phyloP scores from a whole-genome alignment of 2,113 vertebrate genomes.

The Coptodon rendalli region DNA sequence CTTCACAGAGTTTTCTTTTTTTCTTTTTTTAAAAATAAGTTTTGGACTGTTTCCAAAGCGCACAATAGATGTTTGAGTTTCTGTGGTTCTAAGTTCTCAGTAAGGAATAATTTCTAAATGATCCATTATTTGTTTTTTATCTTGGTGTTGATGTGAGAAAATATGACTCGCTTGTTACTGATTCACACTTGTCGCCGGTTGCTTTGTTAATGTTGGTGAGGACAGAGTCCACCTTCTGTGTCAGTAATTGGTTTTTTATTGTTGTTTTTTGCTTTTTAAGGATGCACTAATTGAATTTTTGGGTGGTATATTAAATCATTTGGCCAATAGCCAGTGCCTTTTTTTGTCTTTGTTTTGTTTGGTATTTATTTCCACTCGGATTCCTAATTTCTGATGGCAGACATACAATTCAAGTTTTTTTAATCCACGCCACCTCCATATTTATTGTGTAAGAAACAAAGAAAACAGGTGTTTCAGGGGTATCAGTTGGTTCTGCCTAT shows the following conservation, averaged over 20 bases:
- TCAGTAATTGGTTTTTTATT: background rate
- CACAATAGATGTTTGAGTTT: background rate
- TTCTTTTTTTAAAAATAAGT: background rate
- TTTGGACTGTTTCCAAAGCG: background rate
- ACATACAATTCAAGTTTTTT: background rate
- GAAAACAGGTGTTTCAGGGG: background rate
- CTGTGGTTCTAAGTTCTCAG: background rate
- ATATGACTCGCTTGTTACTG: background rate
- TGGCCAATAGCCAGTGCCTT: background rate
- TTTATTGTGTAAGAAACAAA: background rate
- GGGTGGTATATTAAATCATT: background rate
- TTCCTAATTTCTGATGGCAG: background rate
- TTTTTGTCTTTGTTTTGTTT: background rate
- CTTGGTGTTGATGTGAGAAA: background rate
- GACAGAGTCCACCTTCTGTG: background rate
- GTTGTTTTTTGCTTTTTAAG: background rate
- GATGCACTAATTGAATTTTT: background rate
- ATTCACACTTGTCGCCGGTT: background rate
- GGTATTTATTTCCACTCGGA: background rate
- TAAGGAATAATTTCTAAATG: background rate
- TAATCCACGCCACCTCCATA: background rate
- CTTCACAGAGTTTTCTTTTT: background rate
- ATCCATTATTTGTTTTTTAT: background rate
- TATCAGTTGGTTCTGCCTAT: background rate
- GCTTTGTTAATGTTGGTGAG: background rate